Evolutionary conservation across 2,888 invertebrate species (phyloP).

Genomic region (Aphidoletes aphidimyza): DNA sequence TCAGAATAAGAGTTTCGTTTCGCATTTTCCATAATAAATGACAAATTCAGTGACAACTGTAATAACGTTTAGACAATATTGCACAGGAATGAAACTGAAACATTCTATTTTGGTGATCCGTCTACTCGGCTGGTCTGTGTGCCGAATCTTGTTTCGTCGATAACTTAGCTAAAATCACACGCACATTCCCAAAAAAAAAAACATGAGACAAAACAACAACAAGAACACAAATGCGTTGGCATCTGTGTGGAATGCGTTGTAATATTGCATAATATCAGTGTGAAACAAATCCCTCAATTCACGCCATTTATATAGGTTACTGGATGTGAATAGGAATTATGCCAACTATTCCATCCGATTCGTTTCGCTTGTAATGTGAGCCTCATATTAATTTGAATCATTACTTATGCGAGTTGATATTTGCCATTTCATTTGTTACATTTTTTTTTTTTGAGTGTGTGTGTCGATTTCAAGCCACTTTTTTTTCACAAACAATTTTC

Average conservation of each 20-base stretch:
- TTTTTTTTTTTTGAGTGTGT: background rate
- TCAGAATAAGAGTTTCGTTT: background rate
- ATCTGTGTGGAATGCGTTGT: background rate
- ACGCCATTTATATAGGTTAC: slow-evolving; percentile 8
- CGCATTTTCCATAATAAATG: slow-evolving; percentile 5
- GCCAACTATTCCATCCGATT: background rate
- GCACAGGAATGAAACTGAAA: background rate
- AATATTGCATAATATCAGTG: slow-evolving; percentile 6
- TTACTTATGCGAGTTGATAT: background rate
- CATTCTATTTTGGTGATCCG: slow-evolving; percentile 2
- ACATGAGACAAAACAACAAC: too few relatives aligned
- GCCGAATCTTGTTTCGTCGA: too few relatives aligned
- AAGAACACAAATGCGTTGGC: too few relatives aligned
- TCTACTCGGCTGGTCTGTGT: background rate
- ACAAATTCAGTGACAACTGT: slow-evolving; percentile 1
- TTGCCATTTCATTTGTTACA: background rate
- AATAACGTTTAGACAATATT: background rate
- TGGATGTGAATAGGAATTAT: slow-evolving; percentile 31
- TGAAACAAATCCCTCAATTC: background rate
- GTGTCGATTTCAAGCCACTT: too few relatives aligned
- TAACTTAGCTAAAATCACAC: too few relatives aligned
- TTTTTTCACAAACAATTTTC: too few relatives aligned
- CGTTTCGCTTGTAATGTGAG: background rate
- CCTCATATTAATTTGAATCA: background rate
- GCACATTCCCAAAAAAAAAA: too few relatives aligned